phyloP scores from a whole-genome alignment of 2,797 vertebrate species.

The Enteromius fasciolatus region DNA sequence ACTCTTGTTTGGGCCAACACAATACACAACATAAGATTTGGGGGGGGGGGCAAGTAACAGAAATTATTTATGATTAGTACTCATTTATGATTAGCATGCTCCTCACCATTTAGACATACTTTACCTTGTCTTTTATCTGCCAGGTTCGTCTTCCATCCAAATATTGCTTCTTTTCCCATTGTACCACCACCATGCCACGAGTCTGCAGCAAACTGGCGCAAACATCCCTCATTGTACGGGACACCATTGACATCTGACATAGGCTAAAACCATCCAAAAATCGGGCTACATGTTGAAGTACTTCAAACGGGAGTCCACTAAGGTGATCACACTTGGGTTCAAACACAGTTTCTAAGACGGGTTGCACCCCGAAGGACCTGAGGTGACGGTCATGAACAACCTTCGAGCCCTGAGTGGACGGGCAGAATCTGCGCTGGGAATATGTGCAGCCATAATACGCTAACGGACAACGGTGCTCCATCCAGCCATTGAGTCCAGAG shows the following conservation, averaged over 20 bases:
- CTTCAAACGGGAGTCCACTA: conserved; percentile 90
- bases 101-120: neutral
- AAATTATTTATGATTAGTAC: too few relatives aligned
- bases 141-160: conserved; percentile 82
- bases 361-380: conserved; percentile 92
- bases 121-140: conserved; percentile 93
- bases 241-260: conserved; percentile 94
- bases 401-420: conserved; percentile 85
- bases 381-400: conserved; percentile 92
- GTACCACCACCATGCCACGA: conserved; percentile 93
- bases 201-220: conserved; percentile 93
- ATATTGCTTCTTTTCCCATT: conserved; percentile 87
- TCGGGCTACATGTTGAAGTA: conserved; percentile 90
- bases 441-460: conserved; percentile 98
- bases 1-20: too few relatives aligned
- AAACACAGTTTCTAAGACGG: conserved; percentile 70
- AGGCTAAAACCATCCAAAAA: conserved; percentile 97
- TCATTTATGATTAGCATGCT: too few relatives aligned
- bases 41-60: too few relatives aligned
- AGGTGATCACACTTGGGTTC: conserved; percentile 85
- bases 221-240: conserved; percentile 93
- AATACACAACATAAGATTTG: too few relatives aligned
- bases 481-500: conserved; percentile 97
- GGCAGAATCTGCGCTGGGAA: conserved; percentile 93
- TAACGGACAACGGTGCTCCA: conserved; percentile 96